Percentiles rank a stretch among this genome's conserved stretches.
Conservation (phyloP, 2,888 invertebrate species). For the Rotaria sp. region DNA sequence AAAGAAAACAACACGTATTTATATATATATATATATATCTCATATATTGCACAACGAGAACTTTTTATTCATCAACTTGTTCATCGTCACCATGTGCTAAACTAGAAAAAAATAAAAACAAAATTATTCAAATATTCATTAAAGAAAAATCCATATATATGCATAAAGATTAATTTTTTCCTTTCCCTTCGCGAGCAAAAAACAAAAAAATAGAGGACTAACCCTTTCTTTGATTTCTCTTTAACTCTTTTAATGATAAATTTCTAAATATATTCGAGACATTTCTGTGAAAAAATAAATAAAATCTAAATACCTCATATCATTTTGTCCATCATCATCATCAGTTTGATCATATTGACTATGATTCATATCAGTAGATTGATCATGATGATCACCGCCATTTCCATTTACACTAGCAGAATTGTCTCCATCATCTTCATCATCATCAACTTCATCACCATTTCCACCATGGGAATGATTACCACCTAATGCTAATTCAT, state of each 20-base stretch:
- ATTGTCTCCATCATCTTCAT: conserved; percentile 8
- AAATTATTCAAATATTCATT: not conserved
- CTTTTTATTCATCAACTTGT: conserved; percentile 24
- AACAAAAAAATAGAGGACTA: not conserved
- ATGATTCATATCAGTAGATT: conserved; percentile 13
- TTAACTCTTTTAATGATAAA: not conserved
- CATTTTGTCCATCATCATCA: conserved; percentile 21
- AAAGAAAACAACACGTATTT: not conserved
- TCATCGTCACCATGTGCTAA: conserved; percentile 28
- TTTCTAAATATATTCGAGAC: not conserved
- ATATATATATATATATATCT: not conserved
- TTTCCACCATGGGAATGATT: not conserved
- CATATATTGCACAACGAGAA: conserved; percentile 15
- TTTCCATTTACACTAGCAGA: not conserved
- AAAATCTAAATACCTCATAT: not conserved
- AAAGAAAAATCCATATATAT: not conserved
- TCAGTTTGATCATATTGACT: conserved; percentile 20
- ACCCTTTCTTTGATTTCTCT: not conserved
- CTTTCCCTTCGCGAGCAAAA: not conserved
- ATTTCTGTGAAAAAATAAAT: not conserved
- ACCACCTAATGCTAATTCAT: conserved; percentile 17
- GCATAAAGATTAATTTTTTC: not conserved
- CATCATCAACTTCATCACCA: not conserved
- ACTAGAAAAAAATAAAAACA: not conserved
- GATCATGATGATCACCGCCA: not conserved